Evolutionary conservation across 2,113 vertebrate genomes (phyloP), one percentile per base, ranked within the genome.

Genomic region (Holacanthus passer): DNA sequence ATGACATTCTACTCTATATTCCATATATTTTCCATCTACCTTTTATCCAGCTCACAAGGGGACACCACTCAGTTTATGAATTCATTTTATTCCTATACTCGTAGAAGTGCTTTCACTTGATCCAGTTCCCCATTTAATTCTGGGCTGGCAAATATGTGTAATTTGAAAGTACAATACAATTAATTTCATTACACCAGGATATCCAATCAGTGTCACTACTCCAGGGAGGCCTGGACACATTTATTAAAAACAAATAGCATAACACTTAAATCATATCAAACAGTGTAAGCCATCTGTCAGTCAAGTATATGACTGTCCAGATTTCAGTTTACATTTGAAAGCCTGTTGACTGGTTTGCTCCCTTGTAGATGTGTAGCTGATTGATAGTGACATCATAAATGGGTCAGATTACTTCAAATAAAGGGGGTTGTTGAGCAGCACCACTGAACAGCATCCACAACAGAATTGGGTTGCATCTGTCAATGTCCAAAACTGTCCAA

Each of bases 21-120:
- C 48, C 52, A 71, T n/a, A 31, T 45, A 17, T 56, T 56, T 53
- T 43, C 52, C 52, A 71, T 16, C 52, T 43, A 27, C 24, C 58
- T 24, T 41, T 11, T 13, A 27, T 27, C 20, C 6, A 16, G 6
- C 20, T 41, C 12, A 70, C 31, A 48, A 50, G 27, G 31, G 43
- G 37, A 43, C 32, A 47, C 7, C 43, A 24, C 66, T 24, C 31
- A n/a, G 20, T 53, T 55, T 11, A 27, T 39, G 62, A 65, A 27
- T 43, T 17, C n/a, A 29, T 45, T n/a, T 13, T 29, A 47, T 47
- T 66, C 41, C 63, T 47, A 17, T 19, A 9, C 14, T 58, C 29
- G 27, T 31, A 31, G n/a, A 13, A 24, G 27, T 29, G 53, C 17
- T 58, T 58, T 17, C 55, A 58, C n/a, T 43, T 43, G 6, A 12